phyloP scores from a whole-genome alignment of 2,888 invertebrate species.

The Ganaspis brasiliensis region DNA sequence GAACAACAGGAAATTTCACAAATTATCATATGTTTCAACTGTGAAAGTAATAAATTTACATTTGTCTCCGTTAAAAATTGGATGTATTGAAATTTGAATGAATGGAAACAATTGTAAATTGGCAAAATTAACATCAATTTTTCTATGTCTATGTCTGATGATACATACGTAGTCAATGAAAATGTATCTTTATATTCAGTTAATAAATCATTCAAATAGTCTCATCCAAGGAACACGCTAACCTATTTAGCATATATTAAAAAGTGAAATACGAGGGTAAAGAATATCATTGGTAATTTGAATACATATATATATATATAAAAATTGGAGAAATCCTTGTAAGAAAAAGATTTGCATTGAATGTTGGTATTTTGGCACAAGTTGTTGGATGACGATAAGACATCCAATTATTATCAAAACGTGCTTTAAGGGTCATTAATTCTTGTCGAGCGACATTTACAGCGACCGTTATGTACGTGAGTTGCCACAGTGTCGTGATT shows the following conservation, averaged over 20 bases:
- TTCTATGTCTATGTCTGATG: too few relatives aligned
- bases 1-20: too few relatives aligned
- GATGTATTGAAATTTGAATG: too few relatives aligned
- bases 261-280: too few relatives aligned
- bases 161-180: conserved; percentile 8
- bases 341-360: not conserved
- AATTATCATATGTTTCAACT: too few relatives aligned
- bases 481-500: conserved; percentile 31
- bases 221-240: not conserved
- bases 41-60: too few relatives aligned
- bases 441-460: conserved; percentile 35
- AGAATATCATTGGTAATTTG: too few relatives aligned
- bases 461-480: conserved; percentile 18
- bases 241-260: conserved; percentile 14
- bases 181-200: conserved; percentile 14
- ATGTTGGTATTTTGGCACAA: conserved; percentile 27
- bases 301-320: too few relatives aligned
- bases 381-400: conserved; percentile 26
- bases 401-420: conserved; percentile 39
- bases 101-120: not conserved
- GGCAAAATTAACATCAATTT: too few relatives aligned
- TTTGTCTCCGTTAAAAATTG: too few relatives aligned
- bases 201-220: conserved; percentile 11
- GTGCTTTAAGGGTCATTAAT: conserved; percentile 32
- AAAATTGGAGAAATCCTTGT: not conserved